These are phyloP conservation scores for Peribatodes rhomboidaria DNA, from an alignment of 2,888 invertebrate genomes.

Conservation along the genomic window DNA sequence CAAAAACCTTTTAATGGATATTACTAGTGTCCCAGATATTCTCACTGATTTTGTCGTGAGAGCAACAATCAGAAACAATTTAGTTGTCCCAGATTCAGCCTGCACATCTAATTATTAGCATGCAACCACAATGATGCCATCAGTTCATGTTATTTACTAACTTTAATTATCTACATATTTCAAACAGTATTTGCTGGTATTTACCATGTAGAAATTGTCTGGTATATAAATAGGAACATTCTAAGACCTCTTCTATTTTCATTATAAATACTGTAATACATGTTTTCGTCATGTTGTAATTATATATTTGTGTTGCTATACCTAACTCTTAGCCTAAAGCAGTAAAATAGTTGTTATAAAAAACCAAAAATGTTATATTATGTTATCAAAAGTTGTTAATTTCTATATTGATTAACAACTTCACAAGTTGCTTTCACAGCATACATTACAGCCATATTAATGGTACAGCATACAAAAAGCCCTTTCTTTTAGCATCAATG, in stretches of 20 bases:
- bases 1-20: too few relatives aligned
- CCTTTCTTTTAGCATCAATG: slow-evolving; percentile 41
- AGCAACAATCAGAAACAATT: background rate
- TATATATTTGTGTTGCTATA: background rate
- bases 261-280: background rate
- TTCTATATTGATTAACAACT: slow-evolving; percentile 54
- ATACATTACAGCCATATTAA: slow-evolving; percentile 60
- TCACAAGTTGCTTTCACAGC: slow-evolving; percentile 54
- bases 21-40: background rate
- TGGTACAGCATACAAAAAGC: slow-evolving; percentile 58
- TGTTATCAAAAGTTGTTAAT: slow-evolving; percentile 52
- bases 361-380: background rate
- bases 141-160: background rate
- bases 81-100: background rate
- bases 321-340: background rate
- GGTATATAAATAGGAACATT: background rate
- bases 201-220: background rate
- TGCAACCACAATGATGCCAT: background rate
- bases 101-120: background rate
- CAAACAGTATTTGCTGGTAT: background rate
- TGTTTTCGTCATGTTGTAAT: background rate
- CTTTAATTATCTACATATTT: background rate
- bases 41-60: background rate
- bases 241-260: background rate
- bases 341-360: background rate